These are phyloP conservation scores for Vannuccia rotundouncinata DNA, from an alignment of 2,888 invertebrate species.

Conservation along the genomic window DNA sequence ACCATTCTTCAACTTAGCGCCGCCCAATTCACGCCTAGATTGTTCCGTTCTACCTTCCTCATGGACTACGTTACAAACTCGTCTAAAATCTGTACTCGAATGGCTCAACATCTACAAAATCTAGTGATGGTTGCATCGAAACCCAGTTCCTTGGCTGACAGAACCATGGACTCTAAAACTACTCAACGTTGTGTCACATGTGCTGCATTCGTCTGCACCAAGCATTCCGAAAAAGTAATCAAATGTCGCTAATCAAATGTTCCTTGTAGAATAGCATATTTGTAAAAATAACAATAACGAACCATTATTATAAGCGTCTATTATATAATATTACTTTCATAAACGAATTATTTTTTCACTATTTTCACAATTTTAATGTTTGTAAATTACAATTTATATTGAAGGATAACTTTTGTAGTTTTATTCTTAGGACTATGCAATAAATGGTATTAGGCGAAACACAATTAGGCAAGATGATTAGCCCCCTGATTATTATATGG, in stretches of 20 bases:
- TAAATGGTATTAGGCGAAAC: no score
- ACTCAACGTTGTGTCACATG: constrained; percentile 19
- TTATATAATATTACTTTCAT: constrained; percentile 2
- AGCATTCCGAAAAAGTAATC: constrained; percentile 19
- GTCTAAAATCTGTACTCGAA: background rate
- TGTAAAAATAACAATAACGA: background rate
- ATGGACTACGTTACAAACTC: constrained; percentile 9
- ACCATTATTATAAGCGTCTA: background rate
- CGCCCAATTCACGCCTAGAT: no score
- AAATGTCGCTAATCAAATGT: constrained; percentile 7
- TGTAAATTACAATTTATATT: background rate
- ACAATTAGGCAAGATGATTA: no score
- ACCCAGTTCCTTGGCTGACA: constrained; percentile 12
- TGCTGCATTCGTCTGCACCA: constrained; percentile 26
- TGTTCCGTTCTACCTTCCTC: no score
- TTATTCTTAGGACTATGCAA: no score
- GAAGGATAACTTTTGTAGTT: no score
- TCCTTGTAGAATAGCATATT: no score
- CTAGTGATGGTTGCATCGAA: constrained; percentile 8
- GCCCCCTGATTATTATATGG: constrained; percentile 1
- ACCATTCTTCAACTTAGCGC: no score
- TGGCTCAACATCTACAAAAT: constrained; percentile 14
- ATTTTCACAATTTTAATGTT: constrained; percentile 10
- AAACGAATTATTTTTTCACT: background rate
- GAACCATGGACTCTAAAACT: constrained; percentile 11